These are phyloP conservation scores for Epinephelus cyanopodus DNA, from an alignment of 2,113 vertebrate genomes.

Conservation along the genomic window DNA sequence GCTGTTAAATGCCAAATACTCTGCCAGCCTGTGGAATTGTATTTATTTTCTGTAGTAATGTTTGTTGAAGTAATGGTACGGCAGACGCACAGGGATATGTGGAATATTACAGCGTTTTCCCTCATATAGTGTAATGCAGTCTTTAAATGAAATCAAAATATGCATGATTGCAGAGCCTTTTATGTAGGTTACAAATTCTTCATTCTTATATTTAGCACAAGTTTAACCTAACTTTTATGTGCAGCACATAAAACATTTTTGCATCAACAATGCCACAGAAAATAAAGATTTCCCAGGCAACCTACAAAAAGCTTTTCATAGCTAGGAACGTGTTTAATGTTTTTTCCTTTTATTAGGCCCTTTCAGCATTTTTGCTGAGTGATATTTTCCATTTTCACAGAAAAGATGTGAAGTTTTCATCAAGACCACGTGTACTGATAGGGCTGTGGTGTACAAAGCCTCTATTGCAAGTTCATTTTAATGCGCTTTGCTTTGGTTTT, in stretches of 20 bases:
- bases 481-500: background rate
- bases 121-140: background rate
- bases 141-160: constrained; percentile 10
- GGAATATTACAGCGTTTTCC: background rate
- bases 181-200: background rate
- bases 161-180: background rate
- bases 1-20: constrained; percentile 28
- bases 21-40: background rate
- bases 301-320: background rate
- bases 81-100: background rate
- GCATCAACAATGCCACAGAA: background rate
- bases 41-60: constrained; percentile 38
- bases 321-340: background rate
- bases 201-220: background rate
- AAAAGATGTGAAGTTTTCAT: no score
- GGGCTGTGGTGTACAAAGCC: background rate
- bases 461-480: background rate
- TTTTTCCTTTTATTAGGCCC: background rate
- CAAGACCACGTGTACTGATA: background rate
- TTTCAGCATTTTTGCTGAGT: background rate
- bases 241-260: constrained; percentile 13
- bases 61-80: constrained; percentile 14
- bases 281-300: background rate
- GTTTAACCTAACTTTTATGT: background rate
- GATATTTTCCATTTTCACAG: background rate